Evolutionary conservation across 2,797 vertebrate species (phyloP).

Genomic region (Brotogeris chrysoptera): DNA sequence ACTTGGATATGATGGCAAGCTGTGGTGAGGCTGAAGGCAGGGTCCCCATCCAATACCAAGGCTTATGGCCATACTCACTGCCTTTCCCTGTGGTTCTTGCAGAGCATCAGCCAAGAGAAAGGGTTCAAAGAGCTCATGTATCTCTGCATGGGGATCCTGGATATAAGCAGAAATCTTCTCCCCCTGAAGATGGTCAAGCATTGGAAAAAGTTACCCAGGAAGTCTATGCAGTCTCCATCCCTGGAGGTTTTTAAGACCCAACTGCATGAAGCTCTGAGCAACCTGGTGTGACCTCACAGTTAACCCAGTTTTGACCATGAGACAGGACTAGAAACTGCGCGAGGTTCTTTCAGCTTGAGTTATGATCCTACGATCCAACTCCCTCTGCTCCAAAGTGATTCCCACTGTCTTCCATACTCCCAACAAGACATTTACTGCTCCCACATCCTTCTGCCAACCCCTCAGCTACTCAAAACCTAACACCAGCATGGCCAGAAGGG

Average conservation of each 20-base stretch:
- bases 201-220: neutral
- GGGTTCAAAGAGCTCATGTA: neutral
- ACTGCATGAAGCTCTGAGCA: neutral
- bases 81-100: neutral
- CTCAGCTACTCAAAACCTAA: neutral
- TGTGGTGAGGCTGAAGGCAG: neutral
- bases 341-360: neutral
- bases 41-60: neutral
- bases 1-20: neutral
- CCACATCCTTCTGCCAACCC: neutral
- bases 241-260: neutral
- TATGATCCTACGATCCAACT: neutral
- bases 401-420: neutral
- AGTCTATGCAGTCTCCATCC: neutral
- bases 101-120: neutral
- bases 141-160: neutral
- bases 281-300: accelerated
- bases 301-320: neutral
- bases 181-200: neutral
- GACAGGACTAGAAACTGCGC: neutral
- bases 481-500: neutral
- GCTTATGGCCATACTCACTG: neutral
- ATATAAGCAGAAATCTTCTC: neutral
- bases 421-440: neutral
- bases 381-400: neutral